phyloP scores from a whole-genome alignment of 2,888 invertebrate genomes.

The Lithophane leautieri region DNA sequence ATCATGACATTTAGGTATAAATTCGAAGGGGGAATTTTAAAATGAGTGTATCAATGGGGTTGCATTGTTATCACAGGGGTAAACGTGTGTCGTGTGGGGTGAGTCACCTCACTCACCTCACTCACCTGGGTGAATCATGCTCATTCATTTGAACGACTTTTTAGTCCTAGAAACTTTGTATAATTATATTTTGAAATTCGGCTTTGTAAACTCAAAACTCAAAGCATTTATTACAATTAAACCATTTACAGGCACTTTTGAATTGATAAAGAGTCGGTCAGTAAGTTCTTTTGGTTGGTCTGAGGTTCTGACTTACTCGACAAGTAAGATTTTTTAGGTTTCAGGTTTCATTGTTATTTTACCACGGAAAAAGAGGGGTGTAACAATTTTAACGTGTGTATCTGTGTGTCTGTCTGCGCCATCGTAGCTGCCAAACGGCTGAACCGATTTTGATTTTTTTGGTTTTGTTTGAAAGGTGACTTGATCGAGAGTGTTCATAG shows the following conservation, averaged over 20 bases:
- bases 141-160: slow-evolving; percentile 36
- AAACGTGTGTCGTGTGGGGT: slow-evolving; percentile 41
- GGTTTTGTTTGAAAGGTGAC: no score
- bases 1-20: slow-evolving; percentile 2
- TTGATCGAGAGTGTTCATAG: no score
- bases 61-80: slow-evolving; percentile 59
- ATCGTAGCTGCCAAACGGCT: no score
- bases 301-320: no score
- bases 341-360: no score
- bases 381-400: no score
- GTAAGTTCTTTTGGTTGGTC: no score
- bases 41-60: slow-evolving; percentile 45
- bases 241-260: neutral
- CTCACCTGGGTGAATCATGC: slow-evolving; percentile 67
- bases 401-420: no score
- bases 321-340: no score
- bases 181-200: slow-evolving; percentile 3
- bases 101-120: slow-evolving; percentile 44
- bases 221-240: neutral
- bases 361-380: no score
- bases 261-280: neutral
- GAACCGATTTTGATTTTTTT: no score
- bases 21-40: slow-evolving; percentile 9
- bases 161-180: slow-evolving; percentile 19
- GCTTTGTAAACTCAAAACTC: neutral